phyloP scores from a whole-genome alignment of 2,797 vertebrate genomes.

The Lutjanus campechanus region DNA sequence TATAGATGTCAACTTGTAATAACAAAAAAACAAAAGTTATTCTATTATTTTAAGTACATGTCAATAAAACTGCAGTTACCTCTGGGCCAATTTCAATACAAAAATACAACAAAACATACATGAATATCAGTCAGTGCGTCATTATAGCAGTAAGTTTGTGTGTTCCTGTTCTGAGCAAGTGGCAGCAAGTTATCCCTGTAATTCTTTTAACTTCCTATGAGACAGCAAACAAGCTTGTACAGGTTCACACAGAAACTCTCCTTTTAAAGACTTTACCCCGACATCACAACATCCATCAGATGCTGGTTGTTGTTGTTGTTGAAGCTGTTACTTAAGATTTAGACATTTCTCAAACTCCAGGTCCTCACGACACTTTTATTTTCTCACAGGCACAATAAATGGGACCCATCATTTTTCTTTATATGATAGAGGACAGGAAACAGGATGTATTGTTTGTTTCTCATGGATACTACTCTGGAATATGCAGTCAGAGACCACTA shows the following conservation, averaged over 20 bases:
- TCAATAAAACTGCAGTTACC: neutral
- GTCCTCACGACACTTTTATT: neutral
- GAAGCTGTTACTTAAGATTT: neutral
- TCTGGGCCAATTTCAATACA: neutral
- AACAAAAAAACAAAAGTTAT: neutral
- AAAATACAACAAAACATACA: neutral
- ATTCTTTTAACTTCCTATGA: neutral
- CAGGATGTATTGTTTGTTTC: neutral
- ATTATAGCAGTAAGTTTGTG: neutral
- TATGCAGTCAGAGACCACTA: neutral
- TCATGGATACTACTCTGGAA: neutral
- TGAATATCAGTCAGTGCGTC: conserved; percentile 1
- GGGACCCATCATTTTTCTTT: neutral
- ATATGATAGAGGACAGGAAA: conserved; percentile 10
- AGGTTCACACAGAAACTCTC: conserved; percentile 24
- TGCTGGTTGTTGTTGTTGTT: neutral
- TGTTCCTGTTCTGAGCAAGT: neutral
- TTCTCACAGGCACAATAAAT: neutral
- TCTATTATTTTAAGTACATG: neutral
- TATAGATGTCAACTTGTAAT: neutral
- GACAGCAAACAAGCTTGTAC: conserved; percentile 13
- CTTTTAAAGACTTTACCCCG: neutral
- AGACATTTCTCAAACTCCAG: neutral
- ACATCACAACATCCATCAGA: neutral
- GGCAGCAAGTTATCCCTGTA: neutral